These are phyloP conservation scores for Rhorus exstirpatorius DNA, from an alignment of 2,888 invertebrate genomes.

Conservation along the genomic window DNA sequence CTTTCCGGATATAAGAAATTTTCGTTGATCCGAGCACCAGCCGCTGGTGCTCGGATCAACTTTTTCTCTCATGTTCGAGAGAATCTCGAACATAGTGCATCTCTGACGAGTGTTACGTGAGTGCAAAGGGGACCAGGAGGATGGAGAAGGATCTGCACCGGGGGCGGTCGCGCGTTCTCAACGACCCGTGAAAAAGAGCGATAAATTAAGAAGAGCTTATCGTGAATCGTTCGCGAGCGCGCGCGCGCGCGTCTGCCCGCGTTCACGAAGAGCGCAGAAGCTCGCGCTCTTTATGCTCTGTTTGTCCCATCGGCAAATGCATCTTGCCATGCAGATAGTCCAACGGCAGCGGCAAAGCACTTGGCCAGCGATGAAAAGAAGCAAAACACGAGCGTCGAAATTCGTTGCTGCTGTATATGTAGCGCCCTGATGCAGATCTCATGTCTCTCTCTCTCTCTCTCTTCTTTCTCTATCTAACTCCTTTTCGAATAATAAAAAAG, in stretches of 20 bases:
- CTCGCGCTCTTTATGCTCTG: conserved; percentile 68
- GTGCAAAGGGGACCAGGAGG: conserved; percentile 5
- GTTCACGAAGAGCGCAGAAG: conserved; percentile 72
- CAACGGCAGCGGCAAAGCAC: conserved; percentile 52
- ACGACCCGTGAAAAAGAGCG: conserved; percentile 80
- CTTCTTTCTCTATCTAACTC: conserved; percentile 11
- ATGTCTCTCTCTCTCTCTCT: not conserved
- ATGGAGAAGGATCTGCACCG: conserved; percentile 68
- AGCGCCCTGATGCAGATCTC: not conserved
- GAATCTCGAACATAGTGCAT: conserved; percentile 50
- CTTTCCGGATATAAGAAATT: conserved; percentile 42
- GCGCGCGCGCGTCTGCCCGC: conserved; percentile 67
- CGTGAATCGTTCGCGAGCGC: conserved; percentile 79
- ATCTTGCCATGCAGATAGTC: conserved; percentile 74
- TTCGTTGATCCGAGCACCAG: conserved; percentile 45
- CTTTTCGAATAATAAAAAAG: conserved; percentile 44
- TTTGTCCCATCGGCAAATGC: conserved; percentile 50
- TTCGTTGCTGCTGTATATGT: conserved; percentile 17
- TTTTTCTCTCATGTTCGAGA: conserved; percentile 16
- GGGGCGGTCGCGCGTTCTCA: conserved; percentile 73
- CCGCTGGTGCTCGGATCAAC: conserved; percentile 56
- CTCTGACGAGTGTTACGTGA: conserved; percentile 29
- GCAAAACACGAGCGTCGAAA: conserved; percentile 16
- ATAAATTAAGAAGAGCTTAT: conserved; percentile 84
- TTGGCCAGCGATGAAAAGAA: conserved; percentile 17